phyloP scores from a whole-genome alignment of 2,888 invertebrate genomes.

The Isoperla grammatica region DNA sequence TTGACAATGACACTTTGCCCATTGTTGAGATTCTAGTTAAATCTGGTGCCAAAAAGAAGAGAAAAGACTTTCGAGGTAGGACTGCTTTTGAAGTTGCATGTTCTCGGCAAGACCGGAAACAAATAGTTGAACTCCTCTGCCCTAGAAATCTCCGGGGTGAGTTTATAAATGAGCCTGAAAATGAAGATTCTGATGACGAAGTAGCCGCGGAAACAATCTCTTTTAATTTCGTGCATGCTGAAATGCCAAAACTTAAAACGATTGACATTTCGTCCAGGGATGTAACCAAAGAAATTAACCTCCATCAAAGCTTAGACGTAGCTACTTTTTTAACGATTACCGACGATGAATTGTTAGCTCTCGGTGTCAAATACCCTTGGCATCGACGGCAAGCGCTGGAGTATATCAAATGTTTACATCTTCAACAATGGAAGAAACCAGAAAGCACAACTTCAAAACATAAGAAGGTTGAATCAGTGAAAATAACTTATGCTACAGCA shows the following conservation, averaged over 20 bases:
- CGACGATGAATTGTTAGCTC: constrained; percentile 26
- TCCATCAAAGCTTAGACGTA: too few species aligned
- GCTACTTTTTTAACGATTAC: constrained; percentile 26
- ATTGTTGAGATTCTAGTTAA: constrained; percentile 27
- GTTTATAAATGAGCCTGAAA: not conserved
- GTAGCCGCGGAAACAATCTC: too few species aligned
- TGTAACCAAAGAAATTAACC: too few species aligned
- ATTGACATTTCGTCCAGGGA: too few species aligned
- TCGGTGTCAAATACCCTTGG: constrained; percentile 29
- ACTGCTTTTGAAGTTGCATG: constrained; percentile 27
- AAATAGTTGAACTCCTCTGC: constrained; percentile 27
- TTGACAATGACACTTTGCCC: constrained; percentile 21
- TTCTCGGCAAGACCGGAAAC: constrained; percentile 23
- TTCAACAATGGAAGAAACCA: constrained; percentile 27
- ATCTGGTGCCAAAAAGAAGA: constrained; percentile 30
- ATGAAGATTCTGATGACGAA: not conserved
- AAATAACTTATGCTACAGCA: too few species aligned
- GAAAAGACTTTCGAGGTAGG: constrained; percentile 27
- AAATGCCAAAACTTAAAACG: too few species aligned
- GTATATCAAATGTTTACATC: constrained; percentile 30
- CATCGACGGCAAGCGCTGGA: constrained; percentile 26
- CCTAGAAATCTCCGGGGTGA: constrained; percentile 1
- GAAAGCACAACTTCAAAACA: too few species aligned
- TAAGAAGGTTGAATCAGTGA: too few species aligned
- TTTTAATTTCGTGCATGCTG: too few species aligned